Percentiles rank a stretch among this genome's conserved stretches.
Conservation (phyloP, 2,113 vertebrate species). For the Nycticorax nycticorax region DNA sequence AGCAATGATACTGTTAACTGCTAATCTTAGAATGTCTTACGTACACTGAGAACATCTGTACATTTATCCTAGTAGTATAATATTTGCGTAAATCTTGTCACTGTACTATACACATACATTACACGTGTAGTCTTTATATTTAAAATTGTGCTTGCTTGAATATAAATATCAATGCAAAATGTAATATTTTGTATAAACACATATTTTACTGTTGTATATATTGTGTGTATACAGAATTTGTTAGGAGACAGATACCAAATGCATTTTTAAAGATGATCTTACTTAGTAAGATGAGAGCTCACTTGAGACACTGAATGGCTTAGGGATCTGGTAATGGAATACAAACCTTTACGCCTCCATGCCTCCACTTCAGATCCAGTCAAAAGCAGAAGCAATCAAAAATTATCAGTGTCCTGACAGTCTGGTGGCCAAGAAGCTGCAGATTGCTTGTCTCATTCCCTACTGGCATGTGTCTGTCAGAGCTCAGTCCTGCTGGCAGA, state of each 20-base stretch:
- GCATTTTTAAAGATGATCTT: constrained; percentile 23
- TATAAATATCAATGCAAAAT: constrained; percentile 67
- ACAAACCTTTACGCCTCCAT: background rate
- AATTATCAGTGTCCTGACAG: background rate
- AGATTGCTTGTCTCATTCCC: background rate
- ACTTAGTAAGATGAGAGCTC: background rate
- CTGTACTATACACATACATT: constrained; percentile 46
- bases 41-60: constrained; percentile 44
- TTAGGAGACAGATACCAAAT: constrained; percentile 53
- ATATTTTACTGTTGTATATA: constrained; percentile 59
- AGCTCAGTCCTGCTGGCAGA: background rate
- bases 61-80: constrained; percentile 30
- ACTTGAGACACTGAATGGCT: background rate
- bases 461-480: accelerated
- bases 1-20: background rate
- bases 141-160: constrained; percentile 46
- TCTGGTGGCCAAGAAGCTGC: background rate
- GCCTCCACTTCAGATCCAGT: background rate
- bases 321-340: background rate
- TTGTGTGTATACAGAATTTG: constrained; percentile 34
- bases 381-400: background rate
- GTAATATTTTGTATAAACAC: constrained; percentile 67
- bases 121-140: constrained; percentile 49
- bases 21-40: constrained; percentile 42
- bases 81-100: constrained; percentile 61